Base-by-base conservation (phyloP, 2,888 invertebrate species). In the Entomobrya multifasciata region DNA sequence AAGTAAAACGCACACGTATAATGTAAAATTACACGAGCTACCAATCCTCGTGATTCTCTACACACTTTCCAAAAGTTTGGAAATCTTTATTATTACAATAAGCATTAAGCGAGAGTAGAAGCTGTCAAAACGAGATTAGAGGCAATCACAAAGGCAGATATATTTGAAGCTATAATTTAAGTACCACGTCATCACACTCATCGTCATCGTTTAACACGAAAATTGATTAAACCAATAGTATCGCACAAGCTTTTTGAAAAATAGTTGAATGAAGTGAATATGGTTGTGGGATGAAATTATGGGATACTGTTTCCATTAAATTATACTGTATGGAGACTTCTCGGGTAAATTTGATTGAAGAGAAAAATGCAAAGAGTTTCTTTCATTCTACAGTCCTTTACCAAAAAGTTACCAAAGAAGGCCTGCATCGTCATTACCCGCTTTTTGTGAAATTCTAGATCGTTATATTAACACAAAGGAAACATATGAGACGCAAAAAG, bases 121-220 rank as follows among this genome's bases (percentile, higher is more conserved):
- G 67, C 81, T 81, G 81, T 81, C 81, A 81, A 72, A 57, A 70
- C 17, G 44, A 81, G 81, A 81, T 81, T 81, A 81, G 70, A 47
- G 27, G 72, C 70, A 70, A 81, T 81, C 81, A 57, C 44, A 81
- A 72, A 41, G 67, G 22, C 41, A 57, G 44, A 57, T 81, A 41
- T 27, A 47, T 72, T 72, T 81, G 27, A 47, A 79, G 49, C 65
- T 67, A 67, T 79, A 30, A 52, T 15, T 79, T 65, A 41, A 57
- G 44, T 36, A 36, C 36, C 36, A 8, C 36, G 36, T 36, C 36
- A 36, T 36, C 36, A 36, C 8, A 4, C 4, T 36, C 36, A 36
- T 36, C 5, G 8, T 36, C 36, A 36, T 36, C 36, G 4, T 4
- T 4, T 36, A 36, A 65, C 67, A 47, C 67, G 10, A 44, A 44